phyloP scores from a whole-genome alignment of 1,140 invertebrate species.

The Aporrectodea caliginosa region DNA sequence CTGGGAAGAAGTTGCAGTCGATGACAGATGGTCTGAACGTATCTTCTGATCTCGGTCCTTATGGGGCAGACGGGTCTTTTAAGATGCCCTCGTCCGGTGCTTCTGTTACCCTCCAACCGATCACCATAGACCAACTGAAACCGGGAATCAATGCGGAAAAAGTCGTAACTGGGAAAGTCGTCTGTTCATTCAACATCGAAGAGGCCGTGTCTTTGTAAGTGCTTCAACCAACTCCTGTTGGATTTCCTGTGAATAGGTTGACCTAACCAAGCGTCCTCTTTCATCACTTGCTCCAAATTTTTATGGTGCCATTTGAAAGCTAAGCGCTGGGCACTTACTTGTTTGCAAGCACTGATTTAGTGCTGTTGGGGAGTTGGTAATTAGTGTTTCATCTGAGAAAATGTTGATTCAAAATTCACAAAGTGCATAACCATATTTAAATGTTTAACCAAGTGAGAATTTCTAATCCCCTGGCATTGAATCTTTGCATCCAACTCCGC shows the following conservation, averaged over 20 bases:
- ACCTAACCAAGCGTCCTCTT: too few species aligned
- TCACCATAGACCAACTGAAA: conserved; percentile 58
- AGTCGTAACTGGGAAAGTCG: conserved; percentile 73
- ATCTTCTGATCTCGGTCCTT: conserved; percentile 60
- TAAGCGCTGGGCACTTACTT: too few species aligned
- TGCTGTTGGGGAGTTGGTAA: too few species aligned
- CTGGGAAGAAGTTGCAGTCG: conserved; percentile 58
- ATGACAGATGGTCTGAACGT: conserved; percentile 39
- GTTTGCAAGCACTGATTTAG: too few species aligned
- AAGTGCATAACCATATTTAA: too few species aligned
- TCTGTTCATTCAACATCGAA: conserved; percentile 71
- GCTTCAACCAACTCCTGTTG: background rate
- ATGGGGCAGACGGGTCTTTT: conserved; percentile 60
- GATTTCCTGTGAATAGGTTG: background rate
- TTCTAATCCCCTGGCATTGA: too few species aligned
- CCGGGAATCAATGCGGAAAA: conserved; percentile 65
- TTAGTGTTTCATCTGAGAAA: too few species aligned
- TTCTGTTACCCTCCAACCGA: conserved; percentile 59
- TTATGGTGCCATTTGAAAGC: too few species aligned
- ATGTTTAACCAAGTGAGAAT: too few species aligned
- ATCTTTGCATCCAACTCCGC: too few species aligned
- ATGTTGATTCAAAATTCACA: too few species aligned
- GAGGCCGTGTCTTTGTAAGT: conserved; percentile 75
- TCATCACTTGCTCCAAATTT: too few species aligned
- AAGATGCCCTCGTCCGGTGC: conserved; percentile 56